Conservation (phyloP, 2,888 invertebrate genomes). For the Agrochola lychnidis region DNA sequence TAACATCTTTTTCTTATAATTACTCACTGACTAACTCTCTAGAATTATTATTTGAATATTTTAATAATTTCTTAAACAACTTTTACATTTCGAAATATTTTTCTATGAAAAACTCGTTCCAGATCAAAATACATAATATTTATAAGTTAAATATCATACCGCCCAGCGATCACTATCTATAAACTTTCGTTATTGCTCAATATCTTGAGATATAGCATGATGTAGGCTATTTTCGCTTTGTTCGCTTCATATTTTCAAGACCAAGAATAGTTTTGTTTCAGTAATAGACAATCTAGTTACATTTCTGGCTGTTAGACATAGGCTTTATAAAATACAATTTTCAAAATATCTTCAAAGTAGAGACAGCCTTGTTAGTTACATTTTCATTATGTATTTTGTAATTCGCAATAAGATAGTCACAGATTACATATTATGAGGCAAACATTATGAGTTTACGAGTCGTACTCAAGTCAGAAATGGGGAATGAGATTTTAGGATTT, state of each 20-base stretch:
- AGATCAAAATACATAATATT: slow-evolving; percentile 81
- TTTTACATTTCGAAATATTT: slow-evolving; percentile 84
- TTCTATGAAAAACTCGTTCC: slow-evolving; percentile 85
- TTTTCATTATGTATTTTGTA: slow-evolving; percentile 66
- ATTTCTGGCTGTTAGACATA: slow-evolving; percentile 68
- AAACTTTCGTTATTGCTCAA: slow-evolving; percentile 71
- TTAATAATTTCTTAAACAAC: slow-evolving; percentile 87
- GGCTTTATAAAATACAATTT: slow-evolving; percentile 73
- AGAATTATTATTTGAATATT: slow-evolving; percentile 89
- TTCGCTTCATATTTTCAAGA: slow-evolving; percentile 52
- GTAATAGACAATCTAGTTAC: slow-evolving; percentile 68
- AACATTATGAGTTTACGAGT: slow-evolving; percentile 70
- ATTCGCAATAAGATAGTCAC: slow-evolving; percentile 60
- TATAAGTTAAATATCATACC: slow-evolving; percentile 69
- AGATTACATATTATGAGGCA: slow-evolving; percentile 68
- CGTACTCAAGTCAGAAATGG: slow-evolving; percentile 65
- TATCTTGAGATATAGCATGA: slow-evolving; percentile 61
- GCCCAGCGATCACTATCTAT: slow-evolving; percentile 68
- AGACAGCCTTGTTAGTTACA: slow-evolving; percentile 74
- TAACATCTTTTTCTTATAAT: slow-evolving; percentile 88
- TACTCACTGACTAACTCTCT: slow-evolving; percentile 89
- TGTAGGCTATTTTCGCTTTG: slow-evolving; percentile 47
- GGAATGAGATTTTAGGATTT: slow-evolving; percentile 58
- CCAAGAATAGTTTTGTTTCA: slow-evolving; percentile 53
- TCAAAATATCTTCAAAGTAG: slow-evolving; percentile 73